Evolutionary conservation across 2,113 vertebrate species (phyloP), one percentile per base, ranked within the genome.

Genomic region (Apteryx mantelli): DNA sequence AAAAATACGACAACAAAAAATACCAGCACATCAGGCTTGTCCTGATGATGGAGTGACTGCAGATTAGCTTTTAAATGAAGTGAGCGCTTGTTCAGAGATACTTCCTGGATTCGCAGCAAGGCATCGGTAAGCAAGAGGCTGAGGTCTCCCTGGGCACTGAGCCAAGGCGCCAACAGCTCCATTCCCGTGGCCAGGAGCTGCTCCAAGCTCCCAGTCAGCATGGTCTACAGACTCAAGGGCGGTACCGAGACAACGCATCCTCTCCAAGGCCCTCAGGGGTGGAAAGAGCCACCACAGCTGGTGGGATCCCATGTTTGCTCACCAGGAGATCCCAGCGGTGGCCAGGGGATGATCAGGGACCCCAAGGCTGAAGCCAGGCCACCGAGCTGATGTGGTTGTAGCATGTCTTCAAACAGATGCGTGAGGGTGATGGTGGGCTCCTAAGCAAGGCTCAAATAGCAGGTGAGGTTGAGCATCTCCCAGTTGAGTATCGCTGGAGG

Each of bases 11-110:
- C 78, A 91, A 82, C 87, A 86, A 89, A 70, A 70, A 83, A 78
- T 64, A 63, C 82, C 90, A 34, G 58, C 85, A 36, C 90, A 22
- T 84, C 78, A 89, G 71, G 71, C 70, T 81, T 93, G 95, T 93
- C 89, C 91, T 42, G 50, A 74, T 94, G 96, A 95, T 86, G 91
- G 89, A 97, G 84, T 91, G 87, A 95, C 82, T 95, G 93, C 93
- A 95, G 89, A 89, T 95, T 65, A 87, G 96, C 94, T 85, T 28
- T 38, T 80, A 73, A 89, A 95, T 77, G 86, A 85, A 89, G 86
- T 46, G 61, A 30, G n/a, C 1, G 5, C 42, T 94, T 81, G 82
- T 83, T 80, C 2, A 0, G 91, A 86, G 87, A 74, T 71, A 82
- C 93, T 96, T 93, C 87, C 93, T 7, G 28, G 81, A 77, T 86